A percentile compares a stretch with the other conserved stretches of the same genome.
phyloP scores from a whole-genome alignment of 2,888 invertebrate genomes.

The Calameuta idolon region DNA sequence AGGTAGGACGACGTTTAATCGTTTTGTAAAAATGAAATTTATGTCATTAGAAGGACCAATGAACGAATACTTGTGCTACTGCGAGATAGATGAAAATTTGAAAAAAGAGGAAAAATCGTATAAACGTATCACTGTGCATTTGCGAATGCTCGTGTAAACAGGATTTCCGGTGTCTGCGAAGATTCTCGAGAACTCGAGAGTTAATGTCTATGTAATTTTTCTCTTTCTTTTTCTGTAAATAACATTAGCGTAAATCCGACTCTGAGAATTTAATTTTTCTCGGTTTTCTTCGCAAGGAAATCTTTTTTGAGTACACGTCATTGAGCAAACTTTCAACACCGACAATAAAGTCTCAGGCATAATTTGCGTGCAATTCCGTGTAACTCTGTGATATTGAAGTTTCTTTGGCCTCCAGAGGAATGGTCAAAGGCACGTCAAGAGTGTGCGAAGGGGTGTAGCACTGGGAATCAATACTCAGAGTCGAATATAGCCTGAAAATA shows the following conservation, averaged over 20 bases:
- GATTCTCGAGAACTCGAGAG: background rate
- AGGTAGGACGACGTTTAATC: background rate
- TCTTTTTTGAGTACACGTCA: background rate
- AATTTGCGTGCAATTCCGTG: background rate
- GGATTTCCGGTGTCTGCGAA: background rate
- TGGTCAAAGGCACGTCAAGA: background rate
- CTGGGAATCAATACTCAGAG: conserved; percentile 28
- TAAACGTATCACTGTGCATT: background rate
- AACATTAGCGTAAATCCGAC: background rate
- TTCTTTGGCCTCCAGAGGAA: conserved; percentile 25
- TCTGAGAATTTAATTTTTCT: background rate
- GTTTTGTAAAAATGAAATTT: background rate
- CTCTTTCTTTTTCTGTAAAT: background rate
- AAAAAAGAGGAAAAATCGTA: background rate
- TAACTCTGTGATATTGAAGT: conserved; percentile 43
- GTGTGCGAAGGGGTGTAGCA: background rate
- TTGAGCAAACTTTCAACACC: background rate
- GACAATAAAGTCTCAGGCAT: background rate
- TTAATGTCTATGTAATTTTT: background rate
- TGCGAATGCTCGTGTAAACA: background rate
- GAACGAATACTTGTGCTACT: background rate
- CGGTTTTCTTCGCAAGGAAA: background rate
- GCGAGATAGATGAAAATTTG: background rate
- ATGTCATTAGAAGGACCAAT: conserved; percentile 16
- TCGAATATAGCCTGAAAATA: conserved; percentile 17